Conservation (phyloP, 2,113 vertebrate genomes). For the Dipodomys ordii region DNA sequence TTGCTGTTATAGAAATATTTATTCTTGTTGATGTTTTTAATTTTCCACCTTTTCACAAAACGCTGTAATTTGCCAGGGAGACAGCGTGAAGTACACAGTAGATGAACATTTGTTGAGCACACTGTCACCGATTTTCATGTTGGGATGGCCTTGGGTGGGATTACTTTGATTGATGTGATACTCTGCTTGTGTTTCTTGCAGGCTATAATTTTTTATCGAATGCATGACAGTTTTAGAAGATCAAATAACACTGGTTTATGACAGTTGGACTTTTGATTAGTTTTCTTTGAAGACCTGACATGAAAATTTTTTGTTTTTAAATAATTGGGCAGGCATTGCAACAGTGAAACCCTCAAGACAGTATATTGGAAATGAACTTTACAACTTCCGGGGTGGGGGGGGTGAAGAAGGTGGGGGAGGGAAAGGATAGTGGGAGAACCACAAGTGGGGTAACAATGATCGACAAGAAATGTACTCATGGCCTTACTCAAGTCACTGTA, state of each 20-base stretch:
- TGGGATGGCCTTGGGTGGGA: too few relatives aligned
- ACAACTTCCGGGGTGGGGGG: too few relatives aligned
- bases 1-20: background rate
- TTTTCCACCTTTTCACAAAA: background rate
- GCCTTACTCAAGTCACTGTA: too few relatives aligned
- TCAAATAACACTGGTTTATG: background rate
- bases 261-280: background rate
- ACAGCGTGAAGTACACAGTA: background rate
- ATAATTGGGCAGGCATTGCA: background rate
- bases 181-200: background rate
- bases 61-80: background rate
- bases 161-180: background rate
- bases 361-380: too few relatives aligned
- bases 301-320: background rate
- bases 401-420: too few relatives aligned
- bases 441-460: too few relatives aligned
- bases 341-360: too few relatives aligned
- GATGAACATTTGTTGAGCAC: background rate
- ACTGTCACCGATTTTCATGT: background rate
- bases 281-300: constrained; percentile 42
- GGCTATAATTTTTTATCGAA: constrained; percentile 21
- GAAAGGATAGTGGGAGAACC: too few relatives aligned
- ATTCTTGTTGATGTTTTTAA: background rate
- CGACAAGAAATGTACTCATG: too few relatives aligned
- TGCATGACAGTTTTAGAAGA: background rate